Evolutionary conservation across 2,888 invertebrate species (phyloP).

Genomic region (Beris chalybata): DNA sequence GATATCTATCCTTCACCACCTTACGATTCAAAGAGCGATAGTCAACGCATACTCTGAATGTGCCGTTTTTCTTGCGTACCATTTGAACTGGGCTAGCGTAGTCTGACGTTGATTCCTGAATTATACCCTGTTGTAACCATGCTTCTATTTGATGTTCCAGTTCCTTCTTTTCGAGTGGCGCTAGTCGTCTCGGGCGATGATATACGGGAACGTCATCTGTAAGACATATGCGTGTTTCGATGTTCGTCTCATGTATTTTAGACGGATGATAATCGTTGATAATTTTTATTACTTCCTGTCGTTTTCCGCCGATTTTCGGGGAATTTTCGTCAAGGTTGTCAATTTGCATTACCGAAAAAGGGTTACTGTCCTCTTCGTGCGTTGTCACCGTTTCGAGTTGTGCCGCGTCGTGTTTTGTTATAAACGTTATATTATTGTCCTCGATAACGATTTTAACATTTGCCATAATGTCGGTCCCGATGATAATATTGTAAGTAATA

Average conservation of each 20-base stretch:
- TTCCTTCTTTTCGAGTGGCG: slow-evolving; percentile 39
- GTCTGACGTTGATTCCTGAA: no score
- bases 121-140: no score
- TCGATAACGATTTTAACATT: not conserved
- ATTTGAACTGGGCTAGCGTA: no score
- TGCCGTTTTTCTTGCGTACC: no score
- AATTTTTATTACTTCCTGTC: not conserved
- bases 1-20: no score
- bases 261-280: not conserved
- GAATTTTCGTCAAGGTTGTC: not conserved
- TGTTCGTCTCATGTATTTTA: not conserved
- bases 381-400: not conserved
- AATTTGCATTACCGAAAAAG: not conserved
- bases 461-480: not conserved
- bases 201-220: not conserved
- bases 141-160: no score
- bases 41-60: no score
- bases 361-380: not conserved
- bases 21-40: no score
- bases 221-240: slow-evolving; percentile 9
- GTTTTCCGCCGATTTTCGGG: slow-evolving; percentile 3
- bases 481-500: not conserved
- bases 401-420: not conserved
- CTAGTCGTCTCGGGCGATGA: slow-evolving; percentile 39
- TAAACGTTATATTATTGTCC: slow-evolving; percentile 1